Evolutionary conservation across 2,113 vertebrate species (phyloP).

Genomic region (Rhombomys opimus): DNA sequence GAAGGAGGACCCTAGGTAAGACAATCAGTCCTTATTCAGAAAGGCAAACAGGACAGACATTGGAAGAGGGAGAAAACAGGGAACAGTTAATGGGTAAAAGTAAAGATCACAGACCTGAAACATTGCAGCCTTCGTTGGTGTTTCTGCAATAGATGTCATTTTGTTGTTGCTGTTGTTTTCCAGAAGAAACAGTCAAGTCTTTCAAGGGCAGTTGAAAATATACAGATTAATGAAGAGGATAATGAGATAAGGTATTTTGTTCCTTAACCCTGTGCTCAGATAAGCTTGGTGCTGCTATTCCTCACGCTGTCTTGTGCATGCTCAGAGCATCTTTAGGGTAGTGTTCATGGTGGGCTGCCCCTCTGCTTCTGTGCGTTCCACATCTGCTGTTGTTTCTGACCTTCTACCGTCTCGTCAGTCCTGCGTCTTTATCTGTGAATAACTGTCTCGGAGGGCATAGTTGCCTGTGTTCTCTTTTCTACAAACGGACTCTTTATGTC

Average conservation of each 20-base stretch:
- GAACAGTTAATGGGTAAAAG: background rate
- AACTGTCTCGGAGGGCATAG: accelerated
- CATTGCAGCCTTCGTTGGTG: background rate
- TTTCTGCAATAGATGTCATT: slow-evolving; percentile 6
- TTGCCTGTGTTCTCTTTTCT: background rate
- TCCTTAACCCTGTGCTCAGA: slow-evolving; percentile 13
- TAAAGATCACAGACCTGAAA: background rate
- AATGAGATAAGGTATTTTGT: slow-evolving; percentile 89
- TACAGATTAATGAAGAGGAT: slow-evolving; percentile 87
- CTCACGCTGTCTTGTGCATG: accelerated
- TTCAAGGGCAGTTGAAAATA: slow-evolving; percentile 84
- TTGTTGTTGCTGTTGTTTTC: slow-evolving; percentile 79
- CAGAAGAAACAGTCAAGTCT: slow-evolving; percentile 88
- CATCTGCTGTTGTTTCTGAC: background rate
- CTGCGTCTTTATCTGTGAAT: background rate
- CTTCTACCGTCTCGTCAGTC: background rate
- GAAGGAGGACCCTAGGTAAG: too few relatives aligned
- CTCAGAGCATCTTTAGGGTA: background rate
- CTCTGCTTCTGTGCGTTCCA: background rate
- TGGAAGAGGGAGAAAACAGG: too few relatives aligned
- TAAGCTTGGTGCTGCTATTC: background rate
- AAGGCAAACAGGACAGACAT: too few relatives aligned
- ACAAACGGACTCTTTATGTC: background rate
- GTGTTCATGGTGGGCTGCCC: background rate
- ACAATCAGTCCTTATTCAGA: too few relatives aligned